Evolutionary conservation across 1,140 invertebrate genomes (phyloP).

Genomic region (Meloidogyne chitwoodi): DNA sequence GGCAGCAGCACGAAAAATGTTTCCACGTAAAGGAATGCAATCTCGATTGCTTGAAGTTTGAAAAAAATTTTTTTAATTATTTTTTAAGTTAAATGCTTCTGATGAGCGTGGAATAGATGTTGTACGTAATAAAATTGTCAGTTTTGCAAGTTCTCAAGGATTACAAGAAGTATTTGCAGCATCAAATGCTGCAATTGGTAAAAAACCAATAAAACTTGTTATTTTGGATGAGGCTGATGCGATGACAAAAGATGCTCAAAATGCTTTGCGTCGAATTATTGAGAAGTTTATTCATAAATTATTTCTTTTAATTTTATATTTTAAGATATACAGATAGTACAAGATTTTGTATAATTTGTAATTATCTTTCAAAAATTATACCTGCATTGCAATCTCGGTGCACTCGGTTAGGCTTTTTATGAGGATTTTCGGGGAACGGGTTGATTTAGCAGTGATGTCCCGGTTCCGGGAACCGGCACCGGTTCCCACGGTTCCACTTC

Average conservation of each 20-base stretch:
- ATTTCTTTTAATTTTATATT: neutral
- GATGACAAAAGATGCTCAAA: slow-evolving; percentile 99
- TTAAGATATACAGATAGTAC: slow-evolving; percentile 98
- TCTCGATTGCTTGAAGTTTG: slow-evolving; percentile 72
- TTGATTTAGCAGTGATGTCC: neutral
- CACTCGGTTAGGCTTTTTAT: slow-evolving; percentile 67
- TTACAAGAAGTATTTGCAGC: slow-evolving; percentile 68
- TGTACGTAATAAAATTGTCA: slow-evolving; percentile 89
- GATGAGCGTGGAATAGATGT: slow-evolving; percentile 97
- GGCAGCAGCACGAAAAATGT: slow-evolving; percentile 88
- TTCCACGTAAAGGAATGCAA: slow-evolving; percentile 77
- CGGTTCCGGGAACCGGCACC: too few relatives aligned
- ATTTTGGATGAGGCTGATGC: slow-evolving; percentile 99
- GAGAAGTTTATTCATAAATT: slow-evolving; percentile 1
- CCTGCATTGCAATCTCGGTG: slow-evolving; percentile 95
- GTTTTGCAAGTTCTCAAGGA: slow-evolving; percentile 92
- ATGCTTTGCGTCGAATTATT: slow-evolving; percentile 86
- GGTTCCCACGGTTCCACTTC: too few relatives aligned
- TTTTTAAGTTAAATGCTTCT: slow-evolving; percentile 91
- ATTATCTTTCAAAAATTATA: slow-evolving; percentile 96
- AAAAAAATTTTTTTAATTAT: slow-evolving; percentile 48
- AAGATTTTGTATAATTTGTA: slow-evolving; percentile 96
- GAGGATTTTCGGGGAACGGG: neutral
- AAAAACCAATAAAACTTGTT: slow-evolving; percentile 84
- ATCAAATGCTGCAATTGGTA: neutral